Evolutionary conservation across 2,797 vertebrate genomes (phyloP), one percentile per base, ranked within the genome.

Genomic region (Enteromius treurensis): DNA sequence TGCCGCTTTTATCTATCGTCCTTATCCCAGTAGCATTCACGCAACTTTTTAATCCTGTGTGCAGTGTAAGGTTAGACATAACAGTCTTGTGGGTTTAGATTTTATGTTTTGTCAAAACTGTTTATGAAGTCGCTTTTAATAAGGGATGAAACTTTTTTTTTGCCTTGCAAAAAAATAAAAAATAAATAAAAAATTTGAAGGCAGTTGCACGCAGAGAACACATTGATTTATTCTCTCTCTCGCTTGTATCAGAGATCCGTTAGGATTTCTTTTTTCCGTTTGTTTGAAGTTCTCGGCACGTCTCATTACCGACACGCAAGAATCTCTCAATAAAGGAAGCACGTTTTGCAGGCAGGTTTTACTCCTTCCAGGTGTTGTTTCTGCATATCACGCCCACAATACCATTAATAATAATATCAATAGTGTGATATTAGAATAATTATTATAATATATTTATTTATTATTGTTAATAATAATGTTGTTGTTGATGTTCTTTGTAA

Each of bases 311-410:
- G 84, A 88, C 90, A 85, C 60, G 23, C 80, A 42, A 80, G 87
- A 89, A 89, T 90, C 88, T 88, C 86, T 90, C 90, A 90, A 92
- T 92, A 91, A 87, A 89, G 89, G 89, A 92, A 86, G 75, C 75
- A 49, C 37, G 26, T 32, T 10, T 34, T 62, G 10, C 42, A 49
- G 14, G 69, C 86, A 81, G 89, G 80, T 88, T 82, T 76, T 58
- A 67, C 73, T 80, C 45, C 60, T 77, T 74, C 42, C 80, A 74
- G 80, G 80, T 86, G 77, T 75, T 69, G 34, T 19, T 88, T 71
- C 87, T 73, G 68, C 26, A 64, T 37, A 34, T 6, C 1, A 49
- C 55, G 45, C 55, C 19, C 13, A 37, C 3, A 37, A 49, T 21
- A 60, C 4, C 6, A 29, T 65, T 87, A n/a, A 19, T 26, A 13